Percentiles rank a stretch among this genome's conserved stretches.
Conservation (phyloP, 92 coral and sea anemone species). For the Paramuricea clavata region DNA sequence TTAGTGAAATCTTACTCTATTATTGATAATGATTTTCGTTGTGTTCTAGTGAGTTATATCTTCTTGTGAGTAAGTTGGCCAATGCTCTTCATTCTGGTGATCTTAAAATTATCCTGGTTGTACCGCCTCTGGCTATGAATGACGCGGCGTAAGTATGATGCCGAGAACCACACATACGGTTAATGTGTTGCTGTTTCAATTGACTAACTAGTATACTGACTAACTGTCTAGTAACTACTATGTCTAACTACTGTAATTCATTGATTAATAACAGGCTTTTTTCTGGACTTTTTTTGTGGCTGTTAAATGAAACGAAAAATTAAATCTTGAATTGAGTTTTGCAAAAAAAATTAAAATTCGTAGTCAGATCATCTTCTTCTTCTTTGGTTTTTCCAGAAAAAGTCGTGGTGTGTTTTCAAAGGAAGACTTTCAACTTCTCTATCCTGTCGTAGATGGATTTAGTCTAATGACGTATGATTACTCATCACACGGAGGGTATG, state of each 20-base stretch:
- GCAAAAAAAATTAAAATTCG: too few species aligned
- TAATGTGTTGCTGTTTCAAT: too few species aligned
- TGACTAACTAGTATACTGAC: too few species aligned
- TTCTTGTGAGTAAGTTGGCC: constrained; percentile 91
- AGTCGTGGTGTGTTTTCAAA: constrained; percentile 78
- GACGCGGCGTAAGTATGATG: constrained; percentile 62
- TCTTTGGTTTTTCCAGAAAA: constrained; percentile 54
- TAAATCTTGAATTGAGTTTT: too few species aligned
- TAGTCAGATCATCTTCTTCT: too few species aligned
- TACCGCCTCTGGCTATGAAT: constrained; percentile 86
- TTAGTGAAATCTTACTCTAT: too few species aligned
- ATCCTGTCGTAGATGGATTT: constrained; percentile 94
- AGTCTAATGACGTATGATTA: constrained; percentile 98
- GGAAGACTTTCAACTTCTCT: constrained; percentile 90
- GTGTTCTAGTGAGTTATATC: constrained; percentile 78
- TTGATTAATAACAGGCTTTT: too few species aligned
- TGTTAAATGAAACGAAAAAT: too few species aligned
- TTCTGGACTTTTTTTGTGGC: too few species aligned
- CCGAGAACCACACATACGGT: too few species aligned
- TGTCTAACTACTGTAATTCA: too few species aligned
- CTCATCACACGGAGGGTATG: constrained; percentile 81
- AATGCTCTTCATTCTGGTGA: constrained; percentile 82
- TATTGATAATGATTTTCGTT: neutral
- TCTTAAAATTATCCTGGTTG: constrained; percentile 82
- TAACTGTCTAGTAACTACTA: too few species aligned